Base-by-base conservation (phyloP, 2,888 invertebrate genomes). In the Scelioninae gen. 1 region DNA sequence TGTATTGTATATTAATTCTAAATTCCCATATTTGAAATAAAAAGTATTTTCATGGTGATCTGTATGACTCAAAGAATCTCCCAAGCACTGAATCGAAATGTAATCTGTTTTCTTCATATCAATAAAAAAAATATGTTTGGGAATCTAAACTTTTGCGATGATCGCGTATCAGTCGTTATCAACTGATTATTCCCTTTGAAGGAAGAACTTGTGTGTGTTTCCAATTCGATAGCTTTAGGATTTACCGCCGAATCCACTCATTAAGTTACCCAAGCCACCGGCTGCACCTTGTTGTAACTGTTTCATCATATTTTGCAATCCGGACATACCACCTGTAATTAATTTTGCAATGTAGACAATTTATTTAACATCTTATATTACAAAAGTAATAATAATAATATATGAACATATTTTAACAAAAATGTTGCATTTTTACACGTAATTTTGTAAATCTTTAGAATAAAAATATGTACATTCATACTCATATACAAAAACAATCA, bases 301-400 rank as follows among this genome's bases (percentile, higher is more conserved):
- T 88, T 97, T 94, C 99, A 99, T 99, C 97, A 99, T 99, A 91
- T 96, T 98, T 92, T 99, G 98, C 23, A 99, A 94, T 0, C 99
- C 99, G 16, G 96, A 95, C 95, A 99, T 98, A 29, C 99, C 99
- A 87, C 99, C 98, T 98, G 55, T 49, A 75, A 72, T 8, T 16
- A n/a, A 16, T 34, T 47, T 47, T 34, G 3, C n/a, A 34, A 5
- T 7, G 8, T 34, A 7, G 8, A 34, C 5, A 7, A 34, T 34
- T 7, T 34, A 34, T 34, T 34, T 34, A 8, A 34, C 5, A 7
- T 7, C 8, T 7, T 34, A 34, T 34, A 34, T 34, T n/a, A 34
- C 8, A 34, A 7, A 34, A 7, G 8, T 34, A 34, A 7, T 34
- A 34, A 34, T 34, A 34, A 7, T 34, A 34, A 7, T 34, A 34